Evolutionary conservation across 2,113 vertebrate species (phyloP), one percentile per base, ranked within the genome.

Genomic region (Notothenia rossii): DNA sequence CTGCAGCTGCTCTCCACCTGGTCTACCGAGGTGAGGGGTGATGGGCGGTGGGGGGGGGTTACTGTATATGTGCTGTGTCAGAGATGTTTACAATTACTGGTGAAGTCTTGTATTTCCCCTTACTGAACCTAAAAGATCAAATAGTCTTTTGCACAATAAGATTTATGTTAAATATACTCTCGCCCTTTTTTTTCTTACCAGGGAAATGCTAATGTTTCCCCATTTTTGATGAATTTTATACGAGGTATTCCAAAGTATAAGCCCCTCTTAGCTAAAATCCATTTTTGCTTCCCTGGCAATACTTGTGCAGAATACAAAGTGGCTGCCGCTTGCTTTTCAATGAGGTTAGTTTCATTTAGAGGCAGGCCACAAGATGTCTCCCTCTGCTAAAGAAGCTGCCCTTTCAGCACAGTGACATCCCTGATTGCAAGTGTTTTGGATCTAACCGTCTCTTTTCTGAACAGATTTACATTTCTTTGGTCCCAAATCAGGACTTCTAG

Each of bases 341-440:
- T 18, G 73, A 20, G 77, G 80, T 86, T 72, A 58, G 54, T 81
- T 88, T 88, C 48, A 79, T 88, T 85, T 89, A 81, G 65, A 83
- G 70, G 60, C 72, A 86, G 72, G 75, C 94, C 95, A 95, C 94
- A 90, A 95, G 95, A 93, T 93, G 94, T 94, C 94, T 90, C 90
- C 88, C 90, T 94, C 68, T 81, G 58, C 92, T 90, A 87, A 92
- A 91, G 72, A 88, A 88, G 86, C 82, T 54, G 80, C 68, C 49
- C 0, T 5, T 87, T 79, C 72, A 68, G 66, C 60, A 64, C 67
- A 79, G 20, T 66, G 81, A 78, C 85, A 61, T 54, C 63, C 29
- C 65, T 74, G 79, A 74, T 62, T 74, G 56, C 61, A 58, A 51
- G 72, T 49, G 46, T 11, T 76, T 66, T 60, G 8, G 48, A 72